These are phyloP conservation scores for Leucania comma DNA, from an alignment of 2,888 invertebrate species.

Conservation along the genomic window DNA sequence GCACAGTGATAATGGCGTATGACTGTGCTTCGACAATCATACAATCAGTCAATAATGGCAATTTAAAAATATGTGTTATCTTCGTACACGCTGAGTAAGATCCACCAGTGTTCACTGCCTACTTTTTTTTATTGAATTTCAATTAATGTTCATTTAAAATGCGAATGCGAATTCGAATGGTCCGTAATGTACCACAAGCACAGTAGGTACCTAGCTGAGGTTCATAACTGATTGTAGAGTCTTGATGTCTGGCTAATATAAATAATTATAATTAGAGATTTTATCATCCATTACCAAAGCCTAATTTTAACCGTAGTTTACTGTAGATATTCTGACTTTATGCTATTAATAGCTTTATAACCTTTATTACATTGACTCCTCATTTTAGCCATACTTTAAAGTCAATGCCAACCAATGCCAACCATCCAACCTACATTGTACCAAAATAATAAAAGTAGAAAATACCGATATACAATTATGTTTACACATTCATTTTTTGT, in stretches of 20 bases:
- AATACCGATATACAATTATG: neutral
- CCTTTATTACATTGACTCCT: neutral
- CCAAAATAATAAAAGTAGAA: conserved; percentile 2
- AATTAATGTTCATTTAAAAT: conserved; percentile 45
- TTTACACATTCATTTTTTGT: conserved; percentile 36
- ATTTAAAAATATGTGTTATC: conserved; percentile 61
- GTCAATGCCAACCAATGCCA: neutral
- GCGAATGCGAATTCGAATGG: conserved; percentile 6
- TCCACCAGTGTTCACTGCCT: conserved; percentile 21
- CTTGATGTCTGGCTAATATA: neutral
- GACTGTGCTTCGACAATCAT: conserved; percentile 45
- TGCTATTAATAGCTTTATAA: too few relatives aligned
- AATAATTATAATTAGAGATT: neutral
- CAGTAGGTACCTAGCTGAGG: too few relatives aligned
- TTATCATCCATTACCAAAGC: neutral
- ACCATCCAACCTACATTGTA: conserved; percentile 3
- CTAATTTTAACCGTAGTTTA: neutral
- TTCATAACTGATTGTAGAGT: neutral
- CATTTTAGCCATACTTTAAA: neutral
- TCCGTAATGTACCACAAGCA: neutral
- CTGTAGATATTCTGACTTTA: neutral
- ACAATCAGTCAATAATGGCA: conserved; percentile 56
- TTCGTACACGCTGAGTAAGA: conserved; percentile 33
- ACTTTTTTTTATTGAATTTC: conserved; percentile 42
- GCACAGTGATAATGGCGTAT: conserved; percentile 42